Conservation (phyloP, 2,797 vertebrate species). For the Acanthurus tractus region DNA sequence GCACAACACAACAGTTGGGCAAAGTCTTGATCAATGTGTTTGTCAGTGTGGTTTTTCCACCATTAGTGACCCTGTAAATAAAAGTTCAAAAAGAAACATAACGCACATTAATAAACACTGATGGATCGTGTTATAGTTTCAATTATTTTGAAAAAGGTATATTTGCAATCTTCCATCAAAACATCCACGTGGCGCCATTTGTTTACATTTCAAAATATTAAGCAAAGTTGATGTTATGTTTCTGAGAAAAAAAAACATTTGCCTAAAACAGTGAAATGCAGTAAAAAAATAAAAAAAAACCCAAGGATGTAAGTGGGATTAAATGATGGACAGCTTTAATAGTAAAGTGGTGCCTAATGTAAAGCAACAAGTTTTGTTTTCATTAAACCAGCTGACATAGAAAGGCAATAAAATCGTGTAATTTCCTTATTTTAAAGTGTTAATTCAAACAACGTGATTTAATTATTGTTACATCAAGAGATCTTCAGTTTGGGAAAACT, state of each 20-base stretch:
- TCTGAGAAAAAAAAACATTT: background rate
- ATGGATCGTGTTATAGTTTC: no score
- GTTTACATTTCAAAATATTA: conserved; percentile 13
- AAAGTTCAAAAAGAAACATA: background rate
- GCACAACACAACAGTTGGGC: conserved; percentile 95
- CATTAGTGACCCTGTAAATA: conserved; percentile 90
- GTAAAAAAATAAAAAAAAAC: background rate
- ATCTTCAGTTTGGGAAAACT: background rate
- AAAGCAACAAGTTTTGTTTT: background rate
- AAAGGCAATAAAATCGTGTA: background rate
- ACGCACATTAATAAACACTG: background rate
- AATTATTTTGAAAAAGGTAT: background rate
- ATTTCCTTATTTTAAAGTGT: background rate
- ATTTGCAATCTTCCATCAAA: fast-evolving
- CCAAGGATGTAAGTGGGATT: background rate
- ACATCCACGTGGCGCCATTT: background rate
- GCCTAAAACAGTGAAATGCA: background rate
- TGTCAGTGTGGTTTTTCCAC: conserved; percentile 96
- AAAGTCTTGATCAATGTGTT: conserved; percentile 87
- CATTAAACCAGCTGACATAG: background rate
- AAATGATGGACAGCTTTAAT: background rate
- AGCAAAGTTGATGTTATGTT: background rate
- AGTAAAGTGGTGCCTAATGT: no score
- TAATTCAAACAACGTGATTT: no score
- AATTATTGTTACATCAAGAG: fast-evolving